Evolutionary conservation across 2,797 vertebrate species (phyloP).

Genomic region (Gadopsis marmoratus): DNA sequence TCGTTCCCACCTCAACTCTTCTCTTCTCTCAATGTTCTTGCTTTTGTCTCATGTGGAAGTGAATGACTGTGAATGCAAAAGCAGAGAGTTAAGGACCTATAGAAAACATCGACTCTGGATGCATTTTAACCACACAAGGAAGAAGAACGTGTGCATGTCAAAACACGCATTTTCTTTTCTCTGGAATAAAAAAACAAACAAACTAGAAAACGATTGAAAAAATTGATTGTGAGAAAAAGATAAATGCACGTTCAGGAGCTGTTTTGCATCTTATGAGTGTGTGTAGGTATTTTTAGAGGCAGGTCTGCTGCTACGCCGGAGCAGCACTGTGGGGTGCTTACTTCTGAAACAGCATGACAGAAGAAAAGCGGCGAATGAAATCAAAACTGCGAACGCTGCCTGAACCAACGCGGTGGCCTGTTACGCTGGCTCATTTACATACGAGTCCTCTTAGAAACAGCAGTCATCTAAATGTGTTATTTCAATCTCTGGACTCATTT

Average conservation of each 20-base stretch:
- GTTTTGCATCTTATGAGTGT: constrained; percentile 53
- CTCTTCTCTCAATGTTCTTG: constrained; percentile 33
- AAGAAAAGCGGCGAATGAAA: constrained; percentile 42
- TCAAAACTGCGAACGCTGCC: constrained; percentile 49
- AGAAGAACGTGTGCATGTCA: neutral
- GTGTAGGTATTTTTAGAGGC: constrained; percentile 75
- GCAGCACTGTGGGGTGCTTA: constrained; percentile 63
- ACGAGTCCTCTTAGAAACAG: constrained; percentile 36
- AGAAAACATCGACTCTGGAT: neutral
- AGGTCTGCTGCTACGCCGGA: constrained; percentile 50
- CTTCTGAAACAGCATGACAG: constrained; percentile 63
- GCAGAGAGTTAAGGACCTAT: neutral
- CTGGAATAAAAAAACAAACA: neutral
- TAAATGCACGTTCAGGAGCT: constrained; percentile 31
- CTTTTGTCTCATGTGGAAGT: constrained; percentile 25
- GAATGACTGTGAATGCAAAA: constrained; percentile 3
- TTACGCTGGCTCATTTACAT: constrained; percentile 36
- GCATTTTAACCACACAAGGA: constrained; percentile 19
- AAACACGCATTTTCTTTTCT: neutral
- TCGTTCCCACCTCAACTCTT: constrained; percentile 38
- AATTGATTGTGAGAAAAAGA: constrained; percentile 14
- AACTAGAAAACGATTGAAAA: neutral
- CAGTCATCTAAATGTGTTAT: constrained; percentile 37
- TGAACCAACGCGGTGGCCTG: constrained; percentile 40
- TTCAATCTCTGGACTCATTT: constrained; percentile 32